Conservation (phyloP, 2,113 vertebrate genomes). For the Motacilla alba region DNA sequence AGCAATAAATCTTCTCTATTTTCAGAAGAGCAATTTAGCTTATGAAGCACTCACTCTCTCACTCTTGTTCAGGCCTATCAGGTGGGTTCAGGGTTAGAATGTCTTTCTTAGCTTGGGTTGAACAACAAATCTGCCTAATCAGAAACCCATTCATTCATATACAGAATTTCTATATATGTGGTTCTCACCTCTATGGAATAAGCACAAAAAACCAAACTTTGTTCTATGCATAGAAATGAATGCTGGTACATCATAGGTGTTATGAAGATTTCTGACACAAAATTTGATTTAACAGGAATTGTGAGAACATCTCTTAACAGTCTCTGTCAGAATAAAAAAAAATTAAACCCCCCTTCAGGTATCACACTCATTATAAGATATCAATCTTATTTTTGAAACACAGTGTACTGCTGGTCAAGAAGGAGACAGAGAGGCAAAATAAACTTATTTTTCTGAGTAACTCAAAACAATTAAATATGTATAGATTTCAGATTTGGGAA, state of each 20-base stretch:
- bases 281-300: neutral
- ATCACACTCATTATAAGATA: neutral
- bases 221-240: neutral
- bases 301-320: neutral
- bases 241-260: neutral
- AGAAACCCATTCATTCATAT: neutral
- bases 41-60: neutral
- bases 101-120: neutral
- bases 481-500: neutral
- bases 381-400: neutral
- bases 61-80: neutral
- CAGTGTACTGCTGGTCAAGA: neutral
- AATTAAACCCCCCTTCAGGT: rapidly evolving
- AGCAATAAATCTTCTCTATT: neutral
- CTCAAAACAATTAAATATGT: neutral
- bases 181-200: neutral
- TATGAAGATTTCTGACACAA: neutral
- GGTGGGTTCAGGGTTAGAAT: neutral
- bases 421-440: neutral
- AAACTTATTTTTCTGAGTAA: neutral
- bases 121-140: neutral
- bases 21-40: neutral
- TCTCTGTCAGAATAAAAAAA: neutral
- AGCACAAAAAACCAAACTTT: neutral
- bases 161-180: neutral